A percentile compares a stretch with the other conserved stretches of the same genome.
Evolutionary conservation across 1,140 invertebrate genomes (phyloP).

Genomic region (Melitaea cinxia): DNA sequence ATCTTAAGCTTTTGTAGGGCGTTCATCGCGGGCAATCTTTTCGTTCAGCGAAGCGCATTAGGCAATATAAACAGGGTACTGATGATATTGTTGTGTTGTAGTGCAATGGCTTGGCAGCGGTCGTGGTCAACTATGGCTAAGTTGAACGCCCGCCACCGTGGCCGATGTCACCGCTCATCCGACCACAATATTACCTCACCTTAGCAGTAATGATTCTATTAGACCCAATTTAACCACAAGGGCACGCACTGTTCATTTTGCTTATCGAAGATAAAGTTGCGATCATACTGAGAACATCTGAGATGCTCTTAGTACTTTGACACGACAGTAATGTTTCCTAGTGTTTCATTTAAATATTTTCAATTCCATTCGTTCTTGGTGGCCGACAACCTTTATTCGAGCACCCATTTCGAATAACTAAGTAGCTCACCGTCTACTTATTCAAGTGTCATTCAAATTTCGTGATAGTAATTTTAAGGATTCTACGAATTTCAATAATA

Average conservation of each 20-base stretch:
- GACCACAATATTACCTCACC: slow-evolving; percentile 62
- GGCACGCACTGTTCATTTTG: slow-evolving; percentile 26
- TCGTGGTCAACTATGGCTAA: slow-evolving; percentile 54
- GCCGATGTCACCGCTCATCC: slow-evolving; percentile 61
- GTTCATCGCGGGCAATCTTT: slow-evolving; percentile 44
- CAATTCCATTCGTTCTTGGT: slow-evolving; percentile 28
- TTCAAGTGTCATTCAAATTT: slow-evolving; percentile 42
- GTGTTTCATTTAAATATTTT: slow-evolving; percentile 38
- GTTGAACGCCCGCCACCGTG: slow-evolving; percentile 72
- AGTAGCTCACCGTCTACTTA: slow-evolving; percentile 43
- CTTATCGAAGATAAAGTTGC: slow-evolving; percentile 11
- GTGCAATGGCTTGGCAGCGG: slow-evolving; percentile 40
- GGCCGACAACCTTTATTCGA: slow-evolving; percentile 41
- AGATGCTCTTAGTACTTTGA: slow-evolving; percentile 21
- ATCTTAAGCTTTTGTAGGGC: slow-evolving; percentile 18
- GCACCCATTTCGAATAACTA: slow-evolving; percentile 47
- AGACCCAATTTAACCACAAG: slow-evolving; percentile 31
- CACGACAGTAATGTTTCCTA: slow-evolving; percentile 17
- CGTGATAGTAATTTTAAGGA: slow-evolving; percentile 40
- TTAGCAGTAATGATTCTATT: slow-evolving; percentile 59
- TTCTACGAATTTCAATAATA: slow-evolving; percentile 15
- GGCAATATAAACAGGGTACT: slow-evolving; percentile 20
- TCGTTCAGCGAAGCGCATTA: slow-evolving; percentile 14
- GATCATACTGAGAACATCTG: slow-evolving; percentile 5
- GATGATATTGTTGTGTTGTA: slow-evolving; percentile 44